Evolutionary conservation across 2,888 invertebrate genomes (phyloP).

Genomic region (Digitonthophagus gazella): DNA sequence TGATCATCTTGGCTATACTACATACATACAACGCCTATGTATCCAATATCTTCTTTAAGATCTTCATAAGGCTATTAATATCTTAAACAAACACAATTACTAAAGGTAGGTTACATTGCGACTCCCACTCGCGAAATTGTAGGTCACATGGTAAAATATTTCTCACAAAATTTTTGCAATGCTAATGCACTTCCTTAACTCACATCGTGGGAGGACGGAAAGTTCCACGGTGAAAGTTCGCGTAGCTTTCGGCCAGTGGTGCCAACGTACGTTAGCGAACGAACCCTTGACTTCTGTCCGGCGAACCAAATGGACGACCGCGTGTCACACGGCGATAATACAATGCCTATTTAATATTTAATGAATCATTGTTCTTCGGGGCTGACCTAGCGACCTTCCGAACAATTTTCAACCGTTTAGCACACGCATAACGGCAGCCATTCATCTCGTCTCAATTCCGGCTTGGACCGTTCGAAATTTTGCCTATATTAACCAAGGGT

Average conservation of each 20-base stretch:
- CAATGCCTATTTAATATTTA: constrained; percentile 26
- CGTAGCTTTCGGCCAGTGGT: not conserved
- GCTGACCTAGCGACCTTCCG: not conserved
- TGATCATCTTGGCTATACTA: not conserved
- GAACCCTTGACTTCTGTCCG: not conserved
- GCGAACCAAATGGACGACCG: not conserved
- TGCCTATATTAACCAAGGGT: not conserved
- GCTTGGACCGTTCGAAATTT: constrained; percentile 2
- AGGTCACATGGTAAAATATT: not conserved
- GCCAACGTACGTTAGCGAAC: not conserved
- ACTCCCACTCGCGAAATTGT: not conserved
- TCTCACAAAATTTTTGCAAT: not conserved
- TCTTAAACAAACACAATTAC: not conserved
- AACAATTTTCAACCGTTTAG: constrained; percentile 4
- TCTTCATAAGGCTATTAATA: not conserved
- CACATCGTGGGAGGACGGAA: not conserved
- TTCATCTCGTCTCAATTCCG: constrained; percentile 18
- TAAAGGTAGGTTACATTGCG: not conserved
- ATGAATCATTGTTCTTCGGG: constrained; percentile 23
- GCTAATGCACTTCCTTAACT: not conserved
- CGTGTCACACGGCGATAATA: constrained; percentile 16
- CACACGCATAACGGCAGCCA: constrained; percentile 11
- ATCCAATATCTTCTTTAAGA: not conserved
- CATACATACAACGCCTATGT: not conserved
- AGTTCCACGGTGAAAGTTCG: not conserved